These are phyloP conservation scores for Asobara japonica DNA, from an alignment of 1,140 invertebrate genomes.

Conservation along the genomic window DNA sequence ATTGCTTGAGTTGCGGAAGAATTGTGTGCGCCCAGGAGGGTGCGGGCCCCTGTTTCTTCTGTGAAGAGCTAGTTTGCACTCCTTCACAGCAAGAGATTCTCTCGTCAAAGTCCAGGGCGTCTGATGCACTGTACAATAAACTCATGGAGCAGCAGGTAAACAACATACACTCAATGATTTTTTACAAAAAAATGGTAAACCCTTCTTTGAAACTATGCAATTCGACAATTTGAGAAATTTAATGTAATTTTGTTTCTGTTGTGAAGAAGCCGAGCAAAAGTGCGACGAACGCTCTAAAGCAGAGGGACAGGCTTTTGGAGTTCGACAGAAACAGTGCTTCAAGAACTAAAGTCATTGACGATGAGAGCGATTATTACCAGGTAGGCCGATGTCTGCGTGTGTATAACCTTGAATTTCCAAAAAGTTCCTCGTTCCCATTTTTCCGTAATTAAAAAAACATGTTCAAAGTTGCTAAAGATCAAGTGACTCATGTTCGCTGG, in stretches of 20 bases:
- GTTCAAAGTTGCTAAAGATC: no score
- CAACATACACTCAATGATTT: slow-evolving; percentile 68
- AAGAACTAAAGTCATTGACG: slow-evolving; percentile 92
- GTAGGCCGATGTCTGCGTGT: no score
- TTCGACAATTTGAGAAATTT: slow-evolving; percentile 75
- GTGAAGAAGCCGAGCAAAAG: slow-evolving; percentile 69
- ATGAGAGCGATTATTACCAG: slow-evolving; percentile 93
- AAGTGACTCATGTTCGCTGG: no score
- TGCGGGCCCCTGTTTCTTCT: slow-evolving; percentile 94
- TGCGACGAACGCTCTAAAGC: slow-evolving; percentile 81
- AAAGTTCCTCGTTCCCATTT: no score
- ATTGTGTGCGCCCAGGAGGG: slow-evolving; percentile 97
- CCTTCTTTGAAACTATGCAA: no score
- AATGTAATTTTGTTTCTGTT: no score
- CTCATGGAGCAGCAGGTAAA: slow-evolving; percentile 73
- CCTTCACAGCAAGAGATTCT: slow-evolving; percentile 78
- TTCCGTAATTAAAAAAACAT: no score
- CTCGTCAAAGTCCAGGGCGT: slow-evolving; percentile 74
- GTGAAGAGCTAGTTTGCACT: slow-evolving; percentile 84
- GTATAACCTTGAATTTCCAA: no score
- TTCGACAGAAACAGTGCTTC: slow-evolving; percentile 85
- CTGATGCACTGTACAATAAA: slow-evolving; percentile 75
- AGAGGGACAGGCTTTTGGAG: slow-evolving; percentile 85
- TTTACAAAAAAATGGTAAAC: no score
- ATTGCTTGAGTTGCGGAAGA: slow-evolving; percentile 93